phyloP scores from a whole-genome alignment of 2,113 vertebrate species.

The Ibidorhyncha struthersii region DNA sequence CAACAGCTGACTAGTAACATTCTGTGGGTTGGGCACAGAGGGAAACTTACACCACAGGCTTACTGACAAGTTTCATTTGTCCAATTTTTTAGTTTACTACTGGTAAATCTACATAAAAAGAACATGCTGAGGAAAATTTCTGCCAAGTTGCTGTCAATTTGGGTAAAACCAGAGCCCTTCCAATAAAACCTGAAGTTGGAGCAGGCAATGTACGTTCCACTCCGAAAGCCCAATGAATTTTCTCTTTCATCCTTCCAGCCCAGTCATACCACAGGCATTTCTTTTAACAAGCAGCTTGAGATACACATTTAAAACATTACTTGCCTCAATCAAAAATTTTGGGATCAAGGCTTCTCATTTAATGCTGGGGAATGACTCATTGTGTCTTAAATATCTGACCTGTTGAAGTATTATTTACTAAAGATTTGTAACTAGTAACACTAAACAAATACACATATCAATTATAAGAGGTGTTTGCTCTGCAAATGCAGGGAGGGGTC shows the following conservation, averaged over 20 bases:
- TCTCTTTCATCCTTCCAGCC: background rate
- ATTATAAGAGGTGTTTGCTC: background rate
- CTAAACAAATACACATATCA: background rate
- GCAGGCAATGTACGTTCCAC: background rate
- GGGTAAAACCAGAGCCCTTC: background rate
- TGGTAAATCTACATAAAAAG: background rate
- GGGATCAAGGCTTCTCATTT: background rate
- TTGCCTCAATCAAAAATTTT: background rate
- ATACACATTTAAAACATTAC: background rate
- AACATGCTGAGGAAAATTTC: background rate
- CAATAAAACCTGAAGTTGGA: background rate
- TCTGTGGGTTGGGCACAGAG: background rate
- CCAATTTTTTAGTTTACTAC: background rate
- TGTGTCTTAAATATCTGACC: background rate
- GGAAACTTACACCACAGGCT: background rate
- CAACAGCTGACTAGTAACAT: background rate
- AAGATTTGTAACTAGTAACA: background rate
- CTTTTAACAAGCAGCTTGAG: background rate
- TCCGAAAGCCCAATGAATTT: background rate
- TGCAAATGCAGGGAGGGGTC: conserved; percentile 1
- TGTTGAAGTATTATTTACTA: background rate
- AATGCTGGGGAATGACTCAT: background rate
- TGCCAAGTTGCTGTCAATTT: background rate
- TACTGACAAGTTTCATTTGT: background rate
- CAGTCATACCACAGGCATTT: background rate